Evolutionary conservation across 1,140 invertebrate genomes (phyloP).

Genomic region (Drosophila bocqueti): DNA sequence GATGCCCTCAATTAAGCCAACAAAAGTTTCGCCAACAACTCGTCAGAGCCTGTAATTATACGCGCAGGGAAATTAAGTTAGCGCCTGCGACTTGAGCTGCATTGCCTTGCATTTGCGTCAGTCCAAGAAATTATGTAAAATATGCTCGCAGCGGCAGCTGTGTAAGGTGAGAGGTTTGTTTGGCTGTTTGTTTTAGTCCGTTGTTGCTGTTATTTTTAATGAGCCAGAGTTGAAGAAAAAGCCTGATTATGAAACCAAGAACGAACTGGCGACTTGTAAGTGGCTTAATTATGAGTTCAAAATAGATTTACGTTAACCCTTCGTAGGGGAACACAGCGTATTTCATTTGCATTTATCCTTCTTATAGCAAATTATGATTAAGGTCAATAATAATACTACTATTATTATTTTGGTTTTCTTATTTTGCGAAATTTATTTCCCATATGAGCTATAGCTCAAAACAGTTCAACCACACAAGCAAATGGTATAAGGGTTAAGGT

Average conservation of each 20-base stretch:
- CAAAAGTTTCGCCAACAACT: constrained; percentile 66
- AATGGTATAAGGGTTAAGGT: neutral
- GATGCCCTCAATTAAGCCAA: constrained; percentile 72
- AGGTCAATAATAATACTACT: neutral
- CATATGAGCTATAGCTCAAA: neutral
- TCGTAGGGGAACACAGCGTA: no score
- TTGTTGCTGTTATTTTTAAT: constrained; percentile 63
- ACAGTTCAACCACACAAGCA: neutral
- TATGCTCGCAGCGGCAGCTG: constrained; percentile 38
- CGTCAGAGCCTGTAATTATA: constrained; percentile 66
- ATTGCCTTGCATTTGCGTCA: constrained; percentile 47
- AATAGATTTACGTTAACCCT: constrained; percentile 56
- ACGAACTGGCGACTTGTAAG: constrained; percentile 16
- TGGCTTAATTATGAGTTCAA: constrained; percentile 75
- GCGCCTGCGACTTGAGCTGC: constrained; percentile 39
- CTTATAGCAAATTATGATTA: no score
- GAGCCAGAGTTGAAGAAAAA: constrained; percentile 46
- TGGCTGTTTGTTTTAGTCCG: constrained; percentile 39
- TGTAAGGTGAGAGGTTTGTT: constrained; percentile 68
- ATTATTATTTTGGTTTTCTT: neutral
- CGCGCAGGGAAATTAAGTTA: constrained; percentile 71
- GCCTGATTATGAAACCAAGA: constrained; percentile 43
- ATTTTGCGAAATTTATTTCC: neutral
- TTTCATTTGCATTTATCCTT: neutral
- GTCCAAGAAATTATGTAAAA: constrained; percentile 64